phyloP scores from a whole-genome alignment of 2,888 invertebrate genomes.

The Volucella inanis region DNA sequence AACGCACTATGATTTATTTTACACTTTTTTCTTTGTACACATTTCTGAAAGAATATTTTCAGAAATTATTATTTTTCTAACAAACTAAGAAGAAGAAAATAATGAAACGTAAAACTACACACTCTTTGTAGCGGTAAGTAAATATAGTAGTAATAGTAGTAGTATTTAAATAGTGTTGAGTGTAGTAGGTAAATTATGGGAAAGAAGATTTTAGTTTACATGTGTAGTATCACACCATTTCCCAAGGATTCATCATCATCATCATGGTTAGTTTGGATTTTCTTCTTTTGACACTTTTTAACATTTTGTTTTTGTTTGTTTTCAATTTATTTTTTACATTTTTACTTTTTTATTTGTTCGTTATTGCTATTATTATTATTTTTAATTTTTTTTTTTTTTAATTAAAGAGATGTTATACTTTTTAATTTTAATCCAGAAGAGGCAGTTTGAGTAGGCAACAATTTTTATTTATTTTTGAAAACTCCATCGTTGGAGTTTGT shows the following conservation, averaged over 20 bases:
- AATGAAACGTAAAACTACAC: neutral
- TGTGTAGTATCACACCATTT: conserved; percentile 54
- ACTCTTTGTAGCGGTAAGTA: neutral
- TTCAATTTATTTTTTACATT: conserved; percentile 34
- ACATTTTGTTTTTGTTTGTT: conserved; percentile 42
- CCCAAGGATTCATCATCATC: conserved; percentile 12
- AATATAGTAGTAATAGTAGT: neutral
- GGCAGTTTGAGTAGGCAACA: conserved; percentile 18
- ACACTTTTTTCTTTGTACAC: conserved; percentile 21
- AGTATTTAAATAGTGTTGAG: conserved; percentile 8
- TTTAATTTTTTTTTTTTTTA: neutral
- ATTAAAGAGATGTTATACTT: neutral
- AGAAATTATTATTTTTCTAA: conserved; percentile 2
- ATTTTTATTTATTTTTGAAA: conserved; percentile 36
- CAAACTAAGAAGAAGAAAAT: neutral
- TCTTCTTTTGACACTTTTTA: conserved; percentile 69
- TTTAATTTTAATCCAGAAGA: conserved; percentile 31
- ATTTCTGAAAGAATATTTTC: neutral
- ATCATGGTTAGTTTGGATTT: conserved; percentile 33
- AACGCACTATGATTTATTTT: conserved; percentile 30
- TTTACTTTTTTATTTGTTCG: conserved; percentile 16
- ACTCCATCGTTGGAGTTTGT: conserved; percentile 36
- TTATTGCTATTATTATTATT: neutral
- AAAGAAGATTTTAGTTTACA: conserved; percentile 38
- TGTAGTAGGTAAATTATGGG: conserved; percentile 24